phyloP scores from a whole-genome alignment of 2,113 vertebrate genomes.

The Dromiciops gliroides region DNA sequence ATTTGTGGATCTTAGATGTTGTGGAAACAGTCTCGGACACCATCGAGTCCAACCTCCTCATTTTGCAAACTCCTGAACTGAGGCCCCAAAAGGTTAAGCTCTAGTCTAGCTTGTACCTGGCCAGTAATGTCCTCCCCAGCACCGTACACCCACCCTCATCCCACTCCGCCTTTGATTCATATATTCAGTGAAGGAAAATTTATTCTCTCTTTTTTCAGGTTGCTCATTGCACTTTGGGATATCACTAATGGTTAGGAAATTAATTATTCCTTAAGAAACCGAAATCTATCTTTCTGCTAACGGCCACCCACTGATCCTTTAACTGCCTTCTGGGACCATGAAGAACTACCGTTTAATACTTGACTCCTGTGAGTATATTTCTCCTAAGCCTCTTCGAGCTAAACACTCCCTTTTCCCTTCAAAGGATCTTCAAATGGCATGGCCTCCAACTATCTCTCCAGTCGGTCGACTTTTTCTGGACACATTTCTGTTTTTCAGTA shows the following conservation, averaged over 20 bases:
- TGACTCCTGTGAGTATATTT: not conserved
- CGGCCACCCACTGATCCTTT: not conserved
- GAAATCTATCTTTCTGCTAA: not conserved
- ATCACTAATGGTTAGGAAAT: not conserved
- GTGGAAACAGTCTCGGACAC: not conserved
- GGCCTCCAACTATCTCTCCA: not conserved
- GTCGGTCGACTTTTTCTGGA: not conserved
- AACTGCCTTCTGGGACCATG: not conserved
- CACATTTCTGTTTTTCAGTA: not conserved
- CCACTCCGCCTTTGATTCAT: not conserved
- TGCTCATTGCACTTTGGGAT: not conserved
- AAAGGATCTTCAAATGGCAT: not conserved
- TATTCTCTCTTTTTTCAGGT: not conserved
- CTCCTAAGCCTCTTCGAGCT: not conserved
- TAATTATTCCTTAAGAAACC: not conserved
- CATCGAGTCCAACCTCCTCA: not conserved
- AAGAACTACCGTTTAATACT: not conserved
- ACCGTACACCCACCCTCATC: no score
- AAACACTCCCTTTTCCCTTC: not conserved
- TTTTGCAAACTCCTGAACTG: not conserved
- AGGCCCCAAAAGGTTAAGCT: not conserved
- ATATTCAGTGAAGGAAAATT: not conserved
- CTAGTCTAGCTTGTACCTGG: not conserved
- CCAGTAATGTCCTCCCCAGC: not conserved
- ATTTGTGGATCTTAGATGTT: not conserved